Conservation (phyloP, 2,113 vertebrate species). For the Rhinopomastus cyanomelas region DNA sequence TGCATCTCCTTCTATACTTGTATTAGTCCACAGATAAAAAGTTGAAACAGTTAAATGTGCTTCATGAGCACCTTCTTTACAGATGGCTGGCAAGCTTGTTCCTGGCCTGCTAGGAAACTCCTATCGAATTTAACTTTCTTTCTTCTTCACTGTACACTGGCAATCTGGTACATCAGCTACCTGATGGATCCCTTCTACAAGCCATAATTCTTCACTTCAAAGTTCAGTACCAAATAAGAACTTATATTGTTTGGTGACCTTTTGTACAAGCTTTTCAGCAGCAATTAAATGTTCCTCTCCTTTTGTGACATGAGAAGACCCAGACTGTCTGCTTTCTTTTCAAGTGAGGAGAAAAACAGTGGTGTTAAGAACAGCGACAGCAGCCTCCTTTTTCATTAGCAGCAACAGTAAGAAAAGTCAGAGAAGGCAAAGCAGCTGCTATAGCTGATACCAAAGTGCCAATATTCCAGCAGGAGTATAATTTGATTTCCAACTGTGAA, state of each 20-base stretch:
- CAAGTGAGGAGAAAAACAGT: conserved; percentile 56
- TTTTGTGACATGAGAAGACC: conserved; percentile 44
- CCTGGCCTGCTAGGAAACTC: conserved; percentile 54
- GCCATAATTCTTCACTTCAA: conserved; percentile 71
- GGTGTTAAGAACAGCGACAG: conserved; percentile 9
- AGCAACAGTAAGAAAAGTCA: conserved; percentile 46
- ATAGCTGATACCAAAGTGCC: conserved; percentile 47
- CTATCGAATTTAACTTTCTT: conserved; percentile 54
- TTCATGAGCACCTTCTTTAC: conserved; percentile 10
- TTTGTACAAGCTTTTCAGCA: conserved; percentile 71
- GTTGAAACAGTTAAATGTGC: background rate
- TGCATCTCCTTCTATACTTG: background rate
- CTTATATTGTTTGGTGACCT: conserved; percentile 72
- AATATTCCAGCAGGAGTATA: conserved; percentile 63
- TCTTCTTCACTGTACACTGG: conserved; percentile 37
- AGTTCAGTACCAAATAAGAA: conserved; percentile 71
- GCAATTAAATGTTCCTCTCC: conserved; percentile 73
- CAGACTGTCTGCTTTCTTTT: conserved; percentile 62
- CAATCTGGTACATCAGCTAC: conserved; percentile 46
- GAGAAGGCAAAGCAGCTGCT: conserved; percentile 51
- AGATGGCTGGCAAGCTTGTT: conserved; percentile 35
- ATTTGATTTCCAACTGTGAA: conserved; percentile 75
- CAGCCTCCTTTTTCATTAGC: conserved; percentile 62
- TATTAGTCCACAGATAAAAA: background rate
- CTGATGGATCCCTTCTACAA: conserved; percentile 42